Evolutionary conservation across 2,797 vertebrate species (phyloP).

Genomic region (Eremophila alpestris): DNA sequence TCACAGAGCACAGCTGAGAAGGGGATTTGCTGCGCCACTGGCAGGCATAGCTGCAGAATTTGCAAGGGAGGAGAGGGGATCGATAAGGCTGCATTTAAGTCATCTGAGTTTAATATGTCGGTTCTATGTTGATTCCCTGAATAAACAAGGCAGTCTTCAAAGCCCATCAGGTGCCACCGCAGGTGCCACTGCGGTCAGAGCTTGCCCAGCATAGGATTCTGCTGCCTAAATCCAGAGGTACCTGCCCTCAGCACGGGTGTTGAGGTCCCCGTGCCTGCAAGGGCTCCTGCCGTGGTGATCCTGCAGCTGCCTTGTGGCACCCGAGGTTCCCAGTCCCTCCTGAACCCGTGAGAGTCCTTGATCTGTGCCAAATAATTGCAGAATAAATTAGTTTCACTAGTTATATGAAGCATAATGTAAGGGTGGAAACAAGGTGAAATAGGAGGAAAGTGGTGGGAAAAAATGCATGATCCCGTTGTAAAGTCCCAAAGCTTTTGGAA

Average conservation of each 20-base stretch:
- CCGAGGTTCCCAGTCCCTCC: accelerated
- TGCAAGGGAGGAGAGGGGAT: background rate
- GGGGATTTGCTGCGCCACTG: background rate
- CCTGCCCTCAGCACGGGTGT: accelerated
- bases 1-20: background rate
- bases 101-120: background rate
- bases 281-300: background rate
- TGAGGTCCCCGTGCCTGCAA: background rate
- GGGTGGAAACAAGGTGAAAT: background rate
- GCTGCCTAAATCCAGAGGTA: background rate
- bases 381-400: background rate
- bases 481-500: background rate
- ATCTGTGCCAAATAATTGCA: background rate
- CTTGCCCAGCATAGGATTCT: background rate
- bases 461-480: accelerated
- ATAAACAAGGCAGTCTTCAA: background rate
- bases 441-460: background rate
- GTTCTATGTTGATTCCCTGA: background rate
- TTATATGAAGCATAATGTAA: background rate
- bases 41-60: background rate
- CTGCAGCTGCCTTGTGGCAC: background rate
- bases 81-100: background rate
- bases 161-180: too few relatives aligned
- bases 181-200: background rate
- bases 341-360: background rate